Evolutionary conservation across 2,113 vertebrate genomes (phyloP).

Genomic region (Triplophysa dalaica): DNA sequence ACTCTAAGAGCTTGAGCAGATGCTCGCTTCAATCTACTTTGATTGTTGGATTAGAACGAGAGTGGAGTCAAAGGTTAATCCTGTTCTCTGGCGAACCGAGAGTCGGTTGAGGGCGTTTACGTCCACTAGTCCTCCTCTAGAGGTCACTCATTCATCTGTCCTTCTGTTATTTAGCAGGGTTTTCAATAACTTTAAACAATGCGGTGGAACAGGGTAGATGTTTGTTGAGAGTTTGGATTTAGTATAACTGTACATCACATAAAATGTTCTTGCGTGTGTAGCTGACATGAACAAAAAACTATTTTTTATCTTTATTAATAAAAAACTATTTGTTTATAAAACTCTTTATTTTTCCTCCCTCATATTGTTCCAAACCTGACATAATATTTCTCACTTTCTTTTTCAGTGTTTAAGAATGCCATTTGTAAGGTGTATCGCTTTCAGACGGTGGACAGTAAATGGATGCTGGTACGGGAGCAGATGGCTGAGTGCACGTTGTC

Average conservation of each 20-base stretch:
- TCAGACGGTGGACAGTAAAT: constrained; percentile 91
- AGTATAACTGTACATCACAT: too few species aligned
- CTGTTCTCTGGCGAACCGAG: constrained; percentile 50
- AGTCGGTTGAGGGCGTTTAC: constrained; percentile 1
- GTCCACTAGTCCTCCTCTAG: constrained; percentile 28
- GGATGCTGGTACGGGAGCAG: constrained; percentile 93
- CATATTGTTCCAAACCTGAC: too few species aligned
- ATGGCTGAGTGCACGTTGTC: constrained; percentile 95
- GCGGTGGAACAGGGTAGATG: too few species aligned
- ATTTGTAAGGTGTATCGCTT: constrained; percentile 94
- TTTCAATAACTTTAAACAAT: too few species aligned
- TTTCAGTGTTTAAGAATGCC: constrained; percentile 90
- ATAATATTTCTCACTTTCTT: constrained; percentile 29
- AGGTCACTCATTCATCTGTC: constrained; percentile 48
- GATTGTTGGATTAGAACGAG: constrained; percentile 63
- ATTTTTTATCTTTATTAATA: too few species aligned
- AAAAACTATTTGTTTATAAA: too few species aligned
- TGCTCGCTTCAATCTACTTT: constrained; percentile 57
- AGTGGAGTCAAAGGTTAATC: constrained; percentile 70
- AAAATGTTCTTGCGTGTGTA: too few species aligned
- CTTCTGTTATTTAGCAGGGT: too few species aligned
- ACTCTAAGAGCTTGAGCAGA: constrained; percentile 67
- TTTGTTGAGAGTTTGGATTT: too few species aligned
- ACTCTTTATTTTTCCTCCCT: too few species aligned
- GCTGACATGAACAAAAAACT: too few species aligned